Base-by-base conservation (phyloP, 1,140 invertebrate species). In the Dendroctonus valens region DNA sequence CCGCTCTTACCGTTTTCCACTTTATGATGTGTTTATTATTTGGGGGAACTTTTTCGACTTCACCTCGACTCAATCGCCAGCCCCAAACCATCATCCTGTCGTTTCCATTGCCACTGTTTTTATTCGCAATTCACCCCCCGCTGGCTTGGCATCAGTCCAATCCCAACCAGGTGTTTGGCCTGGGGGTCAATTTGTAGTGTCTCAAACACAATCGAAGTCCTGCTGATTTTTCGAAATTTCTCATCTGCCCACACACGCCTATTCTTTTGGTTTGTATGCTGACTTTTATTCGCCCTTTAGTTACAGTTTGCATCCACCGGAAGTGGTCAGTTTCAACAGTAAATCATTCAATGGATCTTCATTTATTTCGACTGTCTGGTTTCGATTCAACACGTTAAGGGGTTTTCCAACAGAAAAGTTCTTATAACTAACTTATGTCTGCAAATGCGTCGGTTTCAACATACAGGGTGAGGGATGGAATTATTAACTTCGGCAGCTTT, bases 191-290 rank as follows among this genome's bases (percentile, higher is more conserved):
- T 61, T 61, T 61, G 59, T 61, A 26, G 46, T 61, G 59, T 61
- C 59, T 46, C 39, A 46, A 59, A 44, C 49, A 51, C 26, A 61
- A 61, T 51, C 46, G 48, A 41, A n/a, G n/a, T 61, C 59, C 59
- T 46, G 59, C 59, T 61, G 59, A 39, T 61, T 50, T 51, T 51
- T 37, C n/a, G 40, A 51, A 61, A 39, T 61, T 41, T 37, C 41
- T 61, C 59, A 61, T 61, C 59, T 61, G 59, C 59, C 59, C 59
- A 61, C 59, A 61, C 59, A 59, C 55, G 42, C 55, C 12, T 44
- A 12, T 26, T 6, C 11, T 59, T 26, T 59, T 3, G 26, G 26
- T 26, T 26, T 26, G 26, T 26, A 26, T 26, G 26, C 26, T 26
- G 1, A 26, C 26, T 26, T 1, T 26, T 26, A 26, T 26, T 1